Conservation (phyloP, 2,888 invertebrate genomes). For the Acrocyrtus sp. region DNA sequence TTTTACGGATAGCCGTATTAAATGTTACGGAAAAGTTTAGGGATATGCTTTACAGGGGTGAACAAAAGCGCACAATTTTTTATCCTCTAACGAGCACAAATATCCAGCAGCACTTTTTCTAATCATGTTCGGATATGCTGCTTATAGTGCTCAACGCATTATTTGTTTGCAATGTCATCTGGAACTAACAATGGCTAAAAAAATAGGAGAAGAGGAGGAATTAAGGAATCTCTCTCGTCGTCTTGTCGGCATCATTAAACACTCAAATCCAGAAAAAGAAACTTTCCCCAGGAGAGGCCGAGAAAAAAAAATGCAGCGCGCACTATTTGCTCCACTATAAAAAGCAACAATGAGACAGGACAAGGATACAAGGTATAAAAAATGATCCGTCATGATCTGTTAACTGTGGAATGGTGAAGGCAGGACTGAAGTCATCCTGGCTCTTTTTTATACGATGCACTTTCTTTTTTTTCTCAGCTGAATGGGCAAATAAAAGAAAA, state of each 20-base stretch:
- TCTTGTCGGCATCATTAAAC: slow-evolving; percentile 49
- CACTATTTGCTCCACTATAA: too few species aligned
- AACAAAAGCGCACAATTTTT: neutral
- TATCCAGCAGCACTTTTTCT: slow-evolving; percentile 46
- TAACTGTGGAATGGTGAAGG: slow-evolving; percentile 43
- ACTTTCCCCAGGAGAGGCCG: slow-evolving; percentile 39
- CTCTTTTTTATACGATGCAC: neutral
- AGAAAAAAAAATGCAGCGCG: neutral
- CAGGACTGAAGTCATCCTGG: slow-evolving; percentile 12
- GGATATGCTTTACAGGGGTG: slow-evolving; percentile 2
- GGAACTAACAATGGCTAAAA: slow-evolving; percentile 26
- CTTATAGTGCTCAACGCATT: neutral
- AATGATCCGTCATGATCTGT: slow-evolving; percentile 50
- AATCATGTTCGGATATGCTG: slow-evolving; percentile 16
- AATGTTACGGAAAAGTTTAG: neutral
- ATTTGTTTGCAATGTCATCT: slow-evolving; percentile 34
- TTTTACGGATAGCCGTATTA: too few species aligned
- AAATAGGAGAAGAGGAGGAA: neutral
- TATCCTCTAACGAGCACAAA: slow-evolving; percentile 26
- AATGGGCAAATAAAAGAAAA: slow-evolving; percentile 36
- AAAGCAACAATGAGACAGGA: neutral
- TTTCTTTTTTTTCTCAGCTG: slow-evolving; percentile 13
- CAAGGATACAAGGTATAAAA: slow-evolving; percentile 22
- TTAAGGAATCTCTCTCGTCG: slow-evolving; percentile 7
- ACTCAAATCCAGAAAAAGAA: slow-evolving; percentile 48